Evolutionary conservation across 1,140 invertebrate genomes (phyloP), one percentile per base, ranked within the genome.

Genomic region (Metaphire vulgaris): DNA sequence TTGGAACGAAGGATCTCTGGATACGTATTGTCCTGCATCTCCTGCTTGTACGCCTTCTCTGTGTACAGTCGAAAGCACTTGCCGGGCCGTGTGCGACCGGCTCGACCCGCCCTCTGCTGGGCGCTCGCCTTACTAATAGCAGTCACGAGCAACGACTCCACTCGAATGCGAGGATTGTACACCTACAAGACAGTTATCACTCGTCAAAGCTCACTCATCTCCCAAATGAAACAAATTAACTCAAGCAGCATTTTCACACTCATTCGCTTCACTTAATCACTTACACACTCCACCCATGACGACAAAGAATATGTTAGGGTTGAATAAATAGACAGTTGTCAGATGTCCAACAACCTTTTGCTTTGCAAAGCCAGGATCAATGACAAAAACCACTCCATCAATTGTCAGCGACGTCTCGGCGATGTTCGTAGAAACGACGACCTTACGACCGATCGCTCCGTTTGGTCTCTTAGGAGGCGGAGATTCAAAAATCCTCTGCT

Each of bases 21-120:
- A 86, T 99, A 99, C 0, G 98, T 99, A 82, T 99, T 98, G 78
- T 98, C 96, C 82, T 99, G 96, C 98, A 99, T 99, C 86, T 99
- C 97, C 81, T 94, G 92, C 84, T 97, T 97, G 86, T 95, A 99
- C 0, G 98, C 97, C 82, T 97, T 98, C 85, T 99, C 97, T 0
- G 98, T 99, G 85, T 99, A 99, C 0, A 99, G 88, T 74, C 98
- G 89, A 88, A 99, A 99, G 88, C 96, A 98, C 87, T 99, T 99
- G 65, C 98, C 98, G 0, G 98, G 96, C 69, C 92, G 89, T 32
- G 97, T 99, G 83, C 98, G 89, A 0, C 98, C 98, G 16, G 97
- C 98, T 80, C 98, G 90, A 76, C 98, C 97, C 1, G 97, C 97
- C 80, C 97, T 88, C 87, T 99, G 98, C 87, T 99, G 96, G 0